phyloP scores from a whole-genome alignment of 2,888 invertebrate species.

The Pyrochroa serraticornis region DNA sequence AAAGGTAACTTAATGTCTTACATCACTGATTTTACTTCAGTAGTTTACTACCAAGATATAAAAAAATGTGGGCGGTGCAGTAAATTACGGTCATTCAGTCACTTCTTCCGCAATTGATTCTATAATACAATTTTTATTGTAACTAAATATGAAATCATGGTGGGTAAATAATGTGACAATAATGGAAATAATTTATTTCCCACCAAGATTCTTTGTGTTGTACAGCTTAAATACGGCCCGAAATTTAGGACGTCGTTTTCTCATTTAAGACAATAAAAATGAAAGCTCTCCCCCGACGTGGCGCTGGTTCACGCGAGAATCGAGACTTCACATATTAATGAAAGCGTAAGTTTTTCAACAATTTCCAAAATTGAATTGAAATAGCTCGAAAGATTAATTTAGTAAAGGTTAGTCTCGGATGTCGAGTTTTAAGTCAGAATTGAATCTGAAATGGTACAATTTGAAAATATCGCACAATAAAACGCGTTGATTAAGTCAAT shows the following conservation, averaged over 20 bases:
- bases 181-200: constrained; percentile 8
- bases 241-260: constrained; percentile 3
- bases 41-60: constrained; percentile 17
- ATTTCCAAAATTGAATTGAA: too few species aligned
- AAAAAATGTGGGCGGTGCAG: constrained; percentile 11
- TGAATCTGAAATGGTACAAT: neutral
- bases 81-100: constrained; percentile 17
- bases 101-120: constrained; percentile 19
- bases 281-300: neutral
- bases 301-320: too few species aligned
- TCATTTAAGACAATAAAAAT: constrained; percentile 13
- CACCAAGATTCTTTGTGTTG: neutral
- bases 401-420: too few species aligned
- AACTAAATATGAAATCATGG: constrained; percentile 12
- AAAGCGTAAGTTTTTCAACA: too few species aligned
- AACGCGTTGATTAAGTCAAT: constrained; percentile 23
- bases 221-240: neutral
- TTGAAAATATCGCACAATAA: constrained; percentile 8
- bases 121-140: constrained; percentile 14
- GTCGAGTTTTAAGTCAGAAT: too few species aligned
- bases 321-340: too few species aligned
- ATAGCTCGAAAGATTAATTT: neutral
- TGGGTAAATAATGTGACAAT: constrained; percentile 15
- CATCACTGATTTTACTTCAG: constrained; percentile 31
- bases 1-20: constrained; percentile 42